Conservation (phyloP, 2,113 vertebrate genomes). For the Marcusenius ussheri region DNA sequence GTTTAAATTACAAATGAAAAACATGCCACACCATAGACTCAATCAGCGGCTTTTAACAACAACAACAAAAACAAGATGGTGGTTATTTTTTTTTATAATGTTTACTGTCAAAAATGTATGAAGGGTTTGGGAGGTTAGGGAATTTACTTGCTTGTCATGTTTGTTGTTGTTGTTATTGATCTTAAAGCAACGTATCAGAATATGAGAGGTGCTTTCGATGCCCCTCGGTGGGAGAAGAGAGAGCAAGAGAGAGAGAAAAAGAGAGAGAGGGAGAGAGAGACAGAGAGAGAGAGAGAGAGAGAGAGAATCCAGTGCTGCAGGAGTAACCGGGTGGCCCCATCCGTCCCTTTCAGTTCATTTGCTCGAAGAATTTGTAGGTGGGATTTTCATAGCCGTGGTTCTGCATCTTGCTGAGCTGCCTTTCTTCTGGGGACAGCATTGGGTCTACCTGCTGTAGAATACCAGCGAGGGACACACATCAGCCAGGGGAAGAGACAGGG, state of each 20-base stretch:
- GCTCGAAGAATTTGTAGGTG: constrained; percentile 77
- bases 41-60: constrained; percentile 6
- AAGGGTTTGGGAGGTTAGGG: background rate
- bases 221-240: constrained; percentile 9
- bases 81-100: background rate
- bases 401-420: constrained; percentile 76
- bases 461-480: background rate
- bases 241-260: background rate
- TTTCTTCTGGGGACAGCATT: constrained; percentile 70
- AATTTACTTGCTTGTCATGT: background rate
- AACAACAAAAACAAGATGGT: constrained; percentile 11
- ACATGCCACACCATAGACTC: constrained; percentile 14
- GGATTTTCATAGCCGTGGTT: constrained; percentile 76
- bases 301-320: constrained; percentile 21
- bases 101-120: background rate
- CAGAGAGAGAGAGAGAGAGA: background rate
- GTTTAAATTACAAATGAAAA: background rate
- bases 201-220: constrained; percentile 1
- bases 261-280: background rate
- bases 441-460: constrained; percentile 64
- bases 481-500: constrained; percentile 12
- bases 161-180: background rate
- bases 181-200: background rate
- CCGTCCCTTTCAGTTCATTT: constrained; percentile 65
- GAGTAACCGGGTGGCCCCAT: constrained; percentile 41